Conservation (phyloP, 2,113 vertebrate genomes). For the Pongo pygmaeus region DNA sequence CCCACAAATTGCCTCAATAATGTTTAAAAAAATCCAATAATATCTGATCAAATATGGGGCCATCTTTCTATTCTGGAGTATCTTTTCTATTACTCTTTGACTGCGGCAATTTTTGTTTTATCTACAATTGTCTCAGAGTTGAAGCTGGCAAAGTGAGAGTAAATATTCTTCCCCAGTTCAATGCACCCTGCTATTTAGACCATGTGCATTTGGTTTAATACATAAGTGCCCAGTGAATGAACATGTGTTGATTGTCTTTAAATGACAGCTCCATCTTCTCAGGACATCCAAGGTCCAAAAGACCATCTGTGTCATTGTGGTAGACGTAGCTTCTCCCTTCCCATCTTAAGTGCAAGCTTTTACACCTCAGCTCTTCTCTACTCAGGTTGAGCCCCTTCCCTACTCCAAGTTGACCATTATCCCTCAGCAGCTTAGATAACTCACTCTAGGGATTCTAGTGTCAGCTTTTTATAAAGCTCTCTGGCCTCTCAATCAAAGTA, state of each 20-base stretch:
- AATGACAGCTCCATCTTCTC: constrained; percentile 15
- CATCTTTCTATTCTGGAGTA: not conserved
- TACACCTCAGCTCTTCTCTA: not conserved
- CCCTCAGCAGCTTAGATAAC: not conserved
- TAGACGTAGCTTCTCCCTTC: not conserved
- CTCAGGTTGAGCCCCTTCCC: not conserved
- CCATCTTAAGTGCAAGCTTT: not conserved
- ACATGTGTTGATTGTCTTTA: not conserved
- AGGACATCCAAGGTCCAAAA: not conserved
- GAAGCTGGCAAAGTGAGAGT: not conserved
- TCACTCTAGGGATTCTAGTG: not conserved
- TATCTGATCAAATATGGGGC: not conserved
- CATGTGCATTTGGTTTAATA: not conserved
- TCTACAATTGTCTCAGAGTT: not conserved
- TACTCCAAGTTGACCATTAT: not conserved
- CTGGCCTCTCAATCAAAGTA: not conserved
- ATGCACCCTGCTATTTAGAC: not conserved
- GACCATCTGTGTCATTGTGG: not conserved
- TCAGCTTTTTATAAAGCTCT: not conserved
- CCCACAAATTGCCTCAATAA: not conserved
- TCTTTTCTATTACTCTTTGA: not conserved
- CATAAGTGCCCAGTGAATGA: not conserved
- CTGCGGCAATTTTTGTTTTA: not conserved
- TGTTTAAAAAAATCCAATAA: not conserved
- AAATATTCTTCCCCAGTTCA: not conserved